Evolutionary conservation across 2,797 vertebrate species (phyloP).

Genomic region (Allobates femoralis): DNA sequence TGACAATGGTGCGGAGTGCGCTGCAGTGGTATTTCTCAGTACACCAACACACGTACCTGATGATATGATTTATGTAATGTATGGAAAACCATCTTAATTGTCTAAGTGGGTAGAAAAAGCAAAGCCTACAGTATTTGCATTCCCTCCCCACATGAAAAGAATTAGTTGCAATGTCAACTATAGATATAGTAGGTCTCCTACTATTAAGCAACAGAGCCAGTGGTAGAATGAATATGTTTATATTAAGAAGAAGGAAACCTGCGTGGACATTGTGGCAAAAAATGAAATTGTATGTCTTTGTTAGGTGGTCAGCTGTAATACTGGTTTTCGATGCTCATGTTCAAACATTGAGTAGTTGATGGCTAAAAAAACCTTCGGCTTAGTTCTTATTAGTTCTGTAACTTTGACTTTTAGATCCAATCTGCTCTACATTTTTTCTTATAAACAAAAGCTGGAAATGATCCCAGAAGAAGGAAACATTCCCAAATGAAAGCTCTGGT

Average conservation of each 20-base stretch:
- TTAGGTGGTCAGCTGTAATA: background rate
- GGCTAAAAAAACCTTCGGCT: background rate
- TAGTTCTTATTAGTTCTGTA: background rate
- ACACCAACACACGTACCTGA: background rate
- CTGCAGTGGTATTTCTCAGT: background rate
- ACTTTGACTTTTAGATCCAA: background rate
- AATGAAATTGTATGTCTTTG: background rate
- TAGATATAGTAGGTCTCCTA: background rate
- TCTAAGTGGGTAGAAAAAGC: background rate
- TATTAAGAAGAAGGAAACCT: background rate
- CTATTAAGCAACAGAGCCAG: background rate
- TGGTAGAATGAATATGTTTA: background rate
- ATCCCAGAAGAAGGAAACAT: slow-evolving; percentile 6
- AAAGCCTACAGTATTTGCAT: background rate
- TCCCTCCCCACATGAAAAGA: background rate
- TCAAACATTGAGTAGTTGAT: background rate
- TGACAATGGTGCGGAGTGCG: background rate
- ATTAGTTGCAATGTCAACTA: background rate
- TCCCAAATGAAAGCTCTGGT: background rate
- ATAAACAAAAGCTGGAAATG: slow-evolving; percentile 8
- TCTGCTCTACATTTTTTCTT: background rate
- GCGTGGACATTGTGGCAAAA: background rate
- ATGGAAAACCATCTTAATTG: background rate
- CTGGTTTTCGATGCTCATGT: background rate
- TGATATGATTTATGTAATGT: background rate